Evolutionary conservation across 2,888 invertebrate species (phyloP).

Genomic region (Cylloceria caligata): DNA sequence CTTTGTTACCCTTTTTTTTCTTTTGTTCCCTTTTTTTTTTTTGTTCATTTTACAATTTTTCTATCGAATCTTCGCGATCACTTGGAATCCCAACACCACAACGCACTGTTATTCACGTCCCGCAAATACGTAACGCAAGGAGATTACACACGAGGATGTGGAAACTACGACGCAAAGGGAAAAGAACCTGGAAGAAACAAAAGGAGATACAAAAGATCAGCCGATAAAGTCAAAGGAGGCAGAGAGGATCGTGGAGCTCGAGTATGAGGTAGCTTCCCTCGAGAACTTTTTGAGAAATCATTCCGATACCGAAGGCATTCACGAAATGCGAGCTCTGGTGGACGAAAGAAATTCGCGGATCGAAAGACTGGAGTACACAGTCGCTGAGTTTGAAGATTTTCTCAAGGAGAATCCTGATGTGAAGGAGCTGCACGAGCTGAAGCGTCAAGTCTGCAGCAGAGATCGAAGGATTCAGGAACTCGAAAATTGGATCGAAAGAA

Average conservation of each 20-base stretch:
- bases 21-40: neutral
- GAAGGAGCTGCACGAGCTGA: conserved; percentile 81
- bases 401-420: conserved; percentile 85
- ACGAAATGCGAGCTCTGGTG: conserved; percentile 87
- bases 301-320: conserved; percentile 87
- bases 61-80: conserved; percentile 16
- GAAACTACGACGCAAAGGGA: neutral
- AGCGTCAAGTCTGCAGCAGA: conserved; percentile 72
- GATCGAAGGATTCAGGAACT: conserved; percentile 79
- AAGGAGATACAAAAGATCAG: neutral
- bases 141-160: neutral
- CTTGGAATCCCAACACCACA: conserved; percentile 14
- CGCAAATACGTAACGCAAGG: neutral
- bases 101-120: conserved; percentile 32
- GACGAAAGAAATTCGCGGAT: conserved; percentile 89
- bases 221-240: conserved; percentile 24
- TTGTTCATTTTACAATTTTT: conserved; percentile 16
- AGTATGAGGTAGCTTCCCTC: conserved; percentile 86
- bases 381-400: conserved; percentile 87
- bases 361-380: conserved; percentile 90
- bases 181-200: neutral
- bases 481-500: conserved; percentile 86
- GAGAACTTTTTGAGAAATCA: conserved; percentile 86
- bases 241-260: conserved; percentile 86
- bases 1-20: conserved; percentile 3